Percentiles rank a stretch among this genome's conserved stretches.
These are phyloP conservation scores for Sorex maritimensis DNA, from an alignment of 2,797 vertebrate genomes.

Conservation along the genomic window DNA sequence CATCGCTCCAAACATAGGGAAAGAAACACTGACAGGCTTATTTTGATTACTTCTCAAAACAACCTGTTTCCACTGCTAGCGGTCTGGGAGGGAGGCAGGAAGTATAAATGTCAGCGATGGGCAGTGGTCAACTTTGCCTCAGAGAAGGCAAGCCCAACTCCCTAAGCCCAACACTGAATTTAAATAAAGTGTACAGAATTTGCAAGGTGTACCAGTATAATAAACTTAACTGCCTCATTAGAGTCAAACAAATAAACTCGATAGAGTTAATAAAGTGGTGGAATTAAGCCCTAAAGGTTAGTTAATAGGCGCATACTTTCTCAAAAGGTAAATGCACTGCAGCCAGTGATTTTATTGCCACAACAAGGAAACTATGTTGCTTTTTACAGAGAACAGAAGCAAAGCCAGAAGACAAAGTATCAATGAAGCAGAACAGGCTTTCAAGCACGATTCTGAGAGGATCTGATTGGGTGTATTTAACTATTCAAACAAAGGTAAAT, in stretches of 20 bases:
- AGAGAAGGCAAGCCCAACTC: conserved; percentile 33
- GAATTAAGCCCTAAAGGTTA: conserved; percentile 39
- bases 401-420: conserved; percentile 71
- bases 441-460: conserved; percentile 31
- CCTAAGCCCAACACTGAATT: conserved; percentile 9
- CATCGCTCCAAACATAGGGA: conserved; percentile 61
- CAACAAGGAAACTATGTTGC: conserved; percentile 64
- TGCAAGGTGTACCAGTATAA: conserved; percentile 9
- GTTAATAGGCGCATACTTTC: conserved; percentile 46
- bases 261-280: conserved; percentile 41
- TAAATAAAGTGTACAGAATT: conserved; percentile 53
- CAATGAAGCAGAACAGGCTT: conserved; percentile 58
- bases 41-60: conserved; percentile 64
- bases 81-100: conserved; percentile 42
- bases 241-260: conserved; percentile 44
- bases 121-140: conserved; percentile 40
- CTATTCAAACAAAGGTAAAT: conserved; percentile 47
- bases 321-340: conserved; percentile 60
- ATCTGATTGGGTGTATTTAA: conserved; percentile 46
- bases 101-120: conserved; percentile 54
- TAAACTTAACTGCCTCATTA: conserved; percentile 70
- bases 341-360: conserved; percentile 63
- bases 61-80: conserved; percentile 70
- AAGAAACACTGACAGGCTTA: conserved; percentile 42
- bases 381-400: conserved; percentile 34